Evolutionary conservation across 2,888 invertebrate genomes (phyloP), one percentile per base, ranked within the genome.

Genomic region (Junonia oenone): DNA sequence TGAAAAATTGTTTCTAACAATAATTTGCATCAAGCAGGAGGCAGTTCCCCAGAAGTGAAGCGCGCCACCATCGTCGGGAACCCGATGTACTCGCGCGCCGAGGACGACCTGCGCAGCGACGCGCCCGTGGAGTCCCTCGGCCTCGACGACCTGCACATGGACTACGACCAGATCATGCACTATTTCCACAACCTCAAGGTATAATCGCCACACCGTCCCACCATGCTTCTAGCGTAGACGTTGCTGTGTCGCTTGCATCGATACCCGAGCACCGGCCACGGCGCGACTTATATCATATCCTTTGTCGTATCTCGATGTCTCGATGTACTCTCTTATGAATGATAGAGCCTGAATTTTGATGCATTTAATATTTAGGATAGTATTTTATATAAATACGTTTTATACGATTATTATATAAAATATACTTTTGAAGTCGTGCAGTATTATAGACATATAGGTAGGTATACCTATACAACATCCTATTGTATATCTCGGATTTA

Each of bases 181-280:
- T 98, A 98, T 90, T 98, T 99, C 92, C 97, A 98, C 92, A 98
- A 97, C 92, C 93, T 99, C 78, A 98, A 98, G 93, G 97, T 97
- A 92, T 88, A 89, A 80, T 63, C 66, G 68, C 66, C 72, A 72
- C 77, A 71, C 77, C 81, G 81, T 73, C 78, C 76, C 78, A 76
- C 76, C 79, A 76, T 71, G 88, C 88, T 88, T 87, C 81, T 87
- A 88, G 86, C 71, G 71, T 85, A 87, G 83, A 75, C 79, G 77
- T 86, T 78, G 85, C 85, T 83, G 76, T 73, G 76, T 78, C 80
- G 84, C 87, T 85, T 83, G 73, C 77, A 71, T 72, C 81, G 73
- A 65, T 64, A 65, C 71, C 62, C 69, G 67, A 64, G 58, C 67
- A 60, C 69, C 62, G 66, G 67, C 62, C 71, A 60, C 71, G 70